phyloP scores from a whole-genome alignment of 2,113 vertebrate species.

The Erpornis zantholeuca region DNA sequence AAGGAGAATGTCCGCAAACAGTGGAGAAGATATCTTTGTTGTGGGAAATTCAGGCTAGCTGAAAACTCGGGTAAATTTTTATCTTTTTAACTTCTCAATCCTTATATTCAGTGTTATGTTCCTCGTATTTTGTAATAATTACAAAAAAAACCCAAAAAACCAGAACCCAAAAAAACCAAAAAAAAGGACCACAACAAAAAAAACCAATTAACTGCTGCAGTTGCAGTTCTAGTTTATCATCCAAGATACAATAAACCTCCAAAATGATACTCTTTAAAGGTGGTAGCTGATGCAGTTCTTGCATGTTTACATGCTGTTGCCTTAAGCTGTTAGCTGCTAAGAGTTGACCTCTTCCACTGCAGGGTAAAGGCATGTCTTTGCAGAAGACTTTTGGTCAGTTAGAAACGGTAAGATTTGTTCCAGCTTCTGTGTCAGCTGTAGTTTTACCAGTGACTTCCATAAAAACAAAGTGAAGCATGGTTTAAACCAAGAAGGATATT shows the following conservation, averaged over 20 bases:
- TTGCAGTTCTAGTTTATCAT: not conserved
- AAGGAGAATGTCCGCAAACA: constrained; percentile 93
- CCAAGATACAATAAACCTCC: not conserved
- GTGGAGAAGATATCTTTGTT: constrained; percentile 92
- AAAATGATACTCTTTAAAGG: not conserved
- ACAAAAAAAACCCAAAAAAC: no score
- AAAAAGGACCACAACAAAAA: no score
- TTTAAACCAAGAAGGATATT: not conserved
- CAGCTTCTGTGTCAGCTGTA: not conserved
- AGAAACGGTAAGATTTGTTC: not conserved
- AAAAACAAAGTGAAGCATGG: not conserved
- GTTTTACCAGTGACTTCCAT: not conserved
- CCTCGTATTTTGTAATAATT: not conserved
- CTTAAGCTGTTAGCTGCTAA: not conserved
- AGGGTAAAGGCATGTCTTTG: not conserved
- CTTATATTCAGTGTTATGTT: not conserved
- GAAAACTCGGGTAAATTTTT: constrained; percentile 86
- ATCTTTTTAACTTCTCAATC: not conserved
- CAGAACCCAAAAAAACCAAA: no score
- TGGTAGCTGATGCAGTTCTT: not conserved
- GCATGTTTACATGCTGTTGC: not conserved
- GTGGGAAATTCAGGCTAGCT: constrained; percentile 86
- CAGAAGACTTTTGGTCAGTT: not conserved
- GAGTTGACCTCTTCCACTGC: not conserved
- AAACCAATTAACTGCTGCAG: no score